phyloP scores from a whole-genome alignment of 2,113 vertebrate species.

The Rhinoptilus africanus region DNA sequence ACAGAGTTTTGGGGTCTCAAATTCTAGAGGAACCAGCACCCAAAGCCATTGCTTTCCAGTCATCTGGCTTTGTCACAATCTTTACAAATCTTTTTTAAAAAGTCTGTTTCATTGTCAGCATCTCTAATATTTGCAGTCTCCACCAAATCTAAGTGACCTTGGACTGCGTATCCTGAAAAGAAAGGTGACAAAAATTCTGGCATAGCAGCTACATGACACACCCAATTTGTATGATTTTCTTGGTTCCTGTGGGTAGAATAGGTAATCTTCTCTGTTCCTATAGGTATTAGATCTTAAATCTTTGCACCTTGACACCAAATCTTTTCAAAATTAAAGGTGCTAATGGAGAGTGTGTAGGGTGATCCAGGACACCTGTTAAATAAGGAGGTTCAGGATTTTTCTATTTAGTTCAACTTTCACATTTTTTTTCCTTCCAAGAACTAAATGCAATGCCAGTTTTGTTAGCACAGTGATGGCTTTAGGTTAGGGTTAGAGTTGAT shows the following conservation, averaged over 20 bases:
- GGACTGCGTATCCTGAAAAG: background rate
- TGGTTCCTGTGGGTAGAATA: background rate
- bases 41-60: background rate
- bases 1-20: background rate
- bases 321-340: background rate
- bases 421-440: background rate
- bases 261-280: background rate
- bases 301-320: background rate
- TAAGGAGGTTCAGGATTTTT: background rate
- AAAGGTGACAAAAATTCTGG: background rate
- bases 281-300: background rate
- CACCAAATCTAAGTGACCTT: background rate
- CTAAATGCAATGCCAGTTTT: background rate
- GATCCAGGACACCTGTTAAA: background rate
- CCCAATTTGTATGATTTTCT: background rate
- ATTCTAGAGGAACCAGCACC: background rate
- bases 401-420: background rate
- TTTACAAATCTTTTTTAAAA: background rate
- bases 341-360: background rate
- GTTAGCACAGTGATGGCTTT: background rate
- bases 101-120: background rate
- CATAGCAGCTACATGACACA: background rate
- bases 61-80: background rate
- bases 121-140: constrained; percentile 47
- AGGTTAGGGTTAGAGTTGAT: background rate